Evolutionary conservation across 2,797 vertebrate genomes (phyloP).

Genomic region (Podarcis lilfordi): DNA sequence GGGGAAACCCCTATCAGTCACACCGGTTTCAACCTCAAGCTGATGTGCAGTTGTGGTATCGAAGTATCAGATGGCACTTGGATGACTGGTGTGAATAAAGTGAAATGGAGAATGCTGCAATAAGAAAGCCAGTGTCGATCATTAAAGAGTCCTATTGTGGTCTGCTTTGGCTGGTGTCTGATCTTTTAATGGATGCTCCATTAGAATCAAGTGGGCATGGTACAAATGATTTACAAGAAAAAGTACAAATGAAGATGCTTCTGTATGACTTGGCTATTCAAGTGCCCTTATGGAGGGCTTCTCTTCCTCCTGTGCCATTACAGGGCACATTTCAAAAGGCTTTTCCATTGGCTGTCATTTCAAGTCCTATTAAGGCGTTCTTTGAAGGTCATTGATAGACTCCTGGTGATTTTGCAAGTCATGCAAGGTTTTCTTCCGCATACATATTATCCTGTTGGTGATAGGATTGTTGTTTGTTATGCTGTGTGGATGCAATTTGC

Average conservation of each 20-base stretch:
- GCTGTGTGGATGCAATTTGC: not conserved
- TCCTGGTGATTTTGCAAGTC: conserved; percentile 27
- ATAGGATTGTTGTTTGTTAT: not conserved
- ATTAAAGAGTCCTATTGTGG: not conserved
- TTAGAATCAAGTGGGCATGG: not conserved
- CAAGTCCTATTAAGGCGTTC: not conserved
- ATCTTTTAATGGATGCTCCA: conserved; percentile 1
- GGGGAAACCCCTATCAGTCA: not conserved
- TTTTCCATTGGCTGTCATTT: not conserved
- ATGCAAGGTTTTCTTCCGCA: conserved; percentile 25
- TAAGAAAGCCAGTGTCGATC: not conserved
- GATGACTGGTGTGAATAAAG: not conserved
- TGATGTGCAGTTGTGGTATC: not conserved
- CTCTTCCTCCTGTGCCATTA: not conserved
- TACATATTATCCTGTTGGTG: not conserved
- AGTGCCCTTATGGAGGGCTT: not conserved
- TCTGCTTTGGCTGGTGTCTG: not conserved
- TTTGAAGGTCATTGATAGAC: not conserved
- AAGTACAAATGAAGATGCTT: not conserved
- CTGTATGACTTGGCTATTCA: not conserved
- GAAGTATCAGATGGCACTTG: not conserved
- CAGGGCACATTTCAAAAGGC: not conserved
- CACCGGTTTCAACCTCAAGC: not conserved
- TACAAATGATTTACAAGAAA: not conserved
- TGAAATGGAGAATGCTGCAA: not conserved